Percentiles rank a stretch among this genome's conserved stretches.
phyloP scores from a whole-genome alignment of 2,113 vertebrate genomes.

The Pachyramphus minor region DNA sequence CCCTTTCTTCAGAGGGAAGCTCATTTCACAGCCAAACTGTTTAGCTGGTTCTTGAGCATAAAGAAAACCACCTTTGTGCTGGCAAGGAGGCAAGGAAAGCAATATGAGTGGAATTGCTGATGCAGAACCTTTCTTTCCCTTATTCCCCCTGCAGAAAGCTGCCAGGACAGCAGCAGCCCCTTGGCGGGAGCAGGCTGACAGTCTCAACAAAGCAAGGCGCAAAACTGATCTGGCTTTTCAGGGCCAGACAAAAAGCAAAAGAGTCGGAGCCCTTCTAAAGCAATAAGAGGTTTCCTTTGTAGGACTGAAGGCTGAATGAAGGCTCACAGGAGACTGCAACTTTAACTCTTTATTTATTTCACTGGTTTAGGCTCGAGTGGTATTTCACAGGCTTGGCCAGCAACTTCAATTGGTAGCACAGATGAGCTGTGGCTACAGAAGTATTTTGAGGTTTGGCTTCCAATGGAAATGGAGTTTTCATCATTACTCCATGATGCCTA shows the following conservation, averaged over 20 bases:
- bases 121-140: constrained; percentile 5
- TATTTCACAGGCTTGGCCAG: neutral
- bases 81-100: neutral
- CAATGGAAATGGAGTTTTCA: neutral
- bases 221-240: constrained; percentile 40
- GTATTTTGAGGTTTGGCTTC: constrained; percentile 5
- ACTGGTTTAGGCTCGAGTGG: neutral
- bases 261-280: neutral
- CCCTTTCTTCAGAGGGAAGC: neutral
- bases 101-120: constrained; percentile 6
- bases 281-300: constrained; percentile 4
- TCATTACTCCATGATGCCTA: neutral
- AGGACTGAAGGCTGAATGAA: neutral
- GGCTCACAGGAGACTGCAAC: neutral
- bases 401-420: neutral
- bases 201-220: constrained; percentile 15
- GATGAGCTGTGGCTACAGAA: neutral
- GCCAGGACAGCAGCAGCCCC: neutral
- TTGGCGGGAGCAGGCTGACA: neutral
- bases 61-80: constrained; percentile 55
- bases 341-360: constrained; percentile 16
- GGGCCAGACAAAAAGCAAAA: constrained; percentile 16
- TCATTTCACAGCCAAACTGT: constrained; percentile 28
- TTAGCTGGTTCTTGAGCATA: constrained; percentile 24
- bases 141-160: neutral